A percentile compares a stretch with the other conserved stretches of the same genome.
phyloP scores from a whole-genome alignment of 2,888 invertebrate species.

The Macrophya annulata region DNA sequence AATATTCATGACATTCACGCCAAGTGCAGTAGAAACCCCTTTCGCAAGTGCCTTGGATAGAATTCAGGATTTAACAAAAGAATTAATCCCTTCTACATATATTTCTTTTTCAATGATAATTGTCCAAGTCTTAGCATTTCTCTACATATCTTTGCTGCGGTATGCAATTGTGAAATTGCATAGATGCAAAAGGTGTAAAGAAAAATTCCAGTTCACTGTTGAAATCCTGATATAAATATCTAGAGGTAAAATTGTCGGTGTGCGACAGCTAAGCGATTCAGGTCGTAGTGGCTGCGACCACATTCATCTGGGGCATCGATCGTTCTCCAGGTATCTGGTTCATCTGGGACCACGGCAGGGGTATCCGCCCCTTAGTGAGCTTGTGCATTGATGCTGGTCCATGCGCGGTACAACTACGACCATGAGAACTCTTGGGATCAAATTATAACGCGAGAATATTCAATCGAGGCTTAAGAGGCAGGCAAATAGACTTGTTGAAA shows the following conservation, averaged over 20 bases:
- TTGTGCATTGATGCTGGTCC: slow-evolving; percentile 36
- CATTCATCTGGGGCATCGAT: slow-evolving; percentile 52
- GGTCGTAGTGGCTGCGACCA: slow-evolving; percentile 41
- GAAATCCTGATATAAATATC: background rate
- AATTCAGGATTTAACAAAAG: background rate
- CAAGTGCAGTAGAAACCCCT: background rate
- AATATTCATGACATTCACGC: slow-evolving; percentile 19
- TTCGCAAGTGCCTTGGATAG: background rate
- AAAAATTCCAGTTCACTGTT: background rate
- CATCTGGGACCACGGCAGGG: slow-evolving; percentile 46
- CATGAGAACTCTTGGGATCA: slow-evolving; percentile 47
- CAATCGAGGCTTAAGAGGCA: background rate
- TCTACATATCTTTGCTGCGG: background rate
- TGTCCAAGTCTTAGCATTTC: background rate
- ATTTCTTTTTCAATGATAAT: background rate
- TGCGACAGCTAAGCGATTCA: slow-evolving; percentile 31
- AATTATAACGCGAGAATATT: slow-evolving; percentile 28
- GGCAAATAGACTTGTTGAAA: background rate
- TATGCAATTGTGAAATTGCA: background rate
- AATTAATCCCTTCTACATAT: background rate
- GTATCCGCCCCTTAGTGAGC: slow-evolving; percentile 28
- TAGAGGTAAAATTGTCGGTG: slow-evolving; percentile 7
- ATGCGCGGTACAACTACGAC: slow-evolving; percentile 6
- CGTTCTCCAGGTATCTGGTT: slow-evolving; percentile 51
- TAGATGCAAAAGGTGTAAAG: background rate